These are phyloP conservation scores for Danio choprae DNA, from an alignment of 2,797 vertebrate genomes.

Conservation along the genomic window DNA sequence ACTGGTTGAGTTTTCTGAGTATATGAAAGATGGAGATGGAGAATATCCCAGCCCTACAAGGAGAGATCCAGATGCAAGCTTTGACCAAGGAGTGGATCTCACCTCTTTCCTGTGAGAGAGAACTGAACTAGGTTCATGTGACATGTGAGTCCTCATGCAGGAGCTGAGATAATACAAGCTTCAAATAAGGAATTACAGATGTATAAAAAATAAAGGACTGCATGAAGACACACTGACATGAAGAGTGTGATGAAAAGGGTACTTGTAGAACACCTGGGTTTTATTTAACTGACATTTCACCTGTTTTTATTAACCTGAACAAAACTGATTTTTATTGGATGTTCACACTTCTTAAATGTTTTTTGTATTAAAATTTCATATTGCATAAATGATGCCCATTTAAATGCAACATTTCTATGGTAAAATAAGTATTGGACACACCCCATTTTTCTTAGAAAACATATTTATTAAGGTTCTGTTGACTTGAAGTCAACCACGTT, in stretches of 20 bases:
- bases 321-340: background rate
- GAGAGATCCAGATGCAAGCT: background rate
- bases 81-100: background rate
- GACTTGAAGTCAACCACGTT: no score
- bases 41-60: background rate
- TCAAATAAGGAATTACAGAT: background rate
- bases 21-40: background rate
- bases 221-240: background rate
- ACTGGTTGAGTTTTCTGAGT: background rate
- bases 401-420: no score
- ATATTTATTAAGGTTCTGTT: no score
- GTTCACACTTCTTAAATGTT: background rate
- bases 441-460: no score
- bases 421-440: no score
- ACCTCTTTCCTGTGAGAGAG: background rate
- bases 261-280: background rate
- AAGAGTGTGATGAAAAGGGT: background rate
- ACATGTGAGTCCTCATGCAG: background rate
- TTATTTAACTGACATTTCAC: conserved; percentile 23
- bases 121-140: background rate
- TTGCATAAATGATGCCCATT: background rate
- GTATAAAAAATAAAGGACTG: background rate
- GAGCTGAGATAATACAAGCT: conserved; percentile 1
- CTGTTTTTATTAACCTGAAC: conserved; percentile 1
- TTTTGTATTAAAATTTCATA: conserved; percentile 7